Base-by-base conservation (phyloP, 2,888 invertebrate genomes). In the Deroplatys truncata region DNA sequence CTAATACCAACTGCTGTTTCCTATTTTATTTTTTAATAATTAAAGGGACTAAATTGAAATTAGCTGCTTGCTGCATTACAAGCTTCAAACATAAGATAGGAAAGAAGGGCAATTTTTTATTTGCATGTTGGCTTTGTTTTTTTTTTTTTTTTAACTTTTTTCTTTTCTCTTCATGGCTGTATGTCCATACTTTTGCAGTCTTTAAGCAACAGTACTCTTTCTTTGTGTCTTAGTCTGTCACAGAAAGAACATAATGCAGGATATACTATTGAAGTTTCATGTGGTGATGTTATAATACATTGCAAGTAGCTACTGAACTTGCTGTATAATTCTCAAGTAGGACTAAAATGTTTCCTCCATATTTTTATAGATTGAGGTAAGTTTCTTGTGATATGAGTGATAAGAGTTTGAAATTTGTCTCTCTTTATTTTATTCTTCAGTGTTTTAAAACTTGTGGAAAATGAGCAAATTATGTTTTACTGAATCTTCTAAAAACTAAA, bases 271-370 rank as follows among this genome's bases (percentile, higher is more conserved):
- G 25, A 72, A 13, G 13, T 43, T 43, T 10, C 43, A 43, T 43
- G 1, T 43, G 43, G 43, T 43, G 43, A 43, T 35, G 8, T 8
- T 35, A 8, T 35, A 35, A 43, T 43, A 13, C 13, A 72, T 72
- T 72, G 16, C 20, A 20, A 72, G 56, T 20, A 72, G 16, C 56
- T 72, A 20, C 7, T 56, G 56, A 56, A 20, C 7, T 20, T 56
- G 20, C 2, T 35, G 20, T 9, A 85, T 13, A 20, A 8, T 85
- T 35, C 10, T 2, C 28, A 49, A 49, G 15, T 9, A 85, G 43
- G n/a, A 49, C 15, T 28, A 86, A n/a, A 82, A 87, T 87, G 87
- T 87, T 87, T 87, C 87, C 87, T 82, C 87, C 87, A 28, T 87
- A 87, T 87, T 83, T 82, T 82, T 82, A 20, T 13, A 87, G 35